Evolutionary conservation across 2,797 vertebrate species (phyloP).

Genomic region (Eulemur coronatus): DNA sequence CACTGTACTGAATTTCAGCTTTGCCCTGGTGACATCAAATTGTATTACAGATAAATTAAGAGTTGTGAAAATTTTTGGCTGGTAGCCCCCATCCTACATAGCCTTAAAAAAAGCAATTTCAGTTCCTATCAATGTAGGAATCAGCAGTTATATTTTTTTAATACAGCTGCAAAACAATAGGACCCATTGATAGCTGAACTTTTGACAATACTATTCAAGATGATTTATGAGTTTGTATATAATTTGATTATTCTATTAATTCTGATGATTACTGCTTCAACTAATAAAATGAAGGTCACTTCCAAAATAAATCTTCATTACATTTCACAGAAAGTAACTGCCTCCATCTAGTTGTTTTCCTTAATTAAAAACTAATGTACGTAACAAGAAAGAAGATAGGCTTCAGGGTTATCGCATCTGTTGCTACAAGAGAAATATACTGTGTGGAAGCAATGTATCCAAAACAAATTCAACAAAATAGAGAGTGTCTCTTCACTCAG

Average conservation of each 20-base stretch:
- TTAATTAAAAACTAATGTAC: slow-evolving; percentile 93
- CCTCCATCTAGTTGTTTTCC: slow-evolving; percentile 90
- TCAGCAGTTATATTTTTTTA: slow-evolving; percentile 86
- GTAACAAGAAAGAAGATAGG: slow-evolving; percentile 88
- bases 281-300: slow-evolving; percentile 92
- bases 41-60: slow-evolving; percentile 88
- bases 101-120: slow-evolving; percentile 90
- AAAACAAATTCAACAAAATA: slow-evolving; percentile 76
- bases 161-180: slow-evolving; percentile 89
- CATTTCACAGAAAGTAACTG: slow-evolving; percentile 88
- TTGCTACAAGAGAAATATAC: slow-evolving; percentile 74
- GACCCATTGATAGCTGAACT: slow-evolving; percentile 87
- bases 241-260: slow-evolving; percentile 96
- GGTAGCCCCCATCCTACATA: slow-evolving; percentile 77
- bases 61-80: slow-evolving; percentile 88
- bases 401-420: slow-evolving; percentile 83
- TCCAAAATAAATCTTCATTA: slow-evolving; percentile 93
- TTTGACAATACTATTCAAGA: slow-evolving; percentile 86
- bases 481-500: slow-evolving; percentile 66
- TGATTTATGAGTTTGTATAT: slow-evolving; percentile 94
- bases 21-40: slow-evolving; percentile 87
- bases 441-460: slow-evolving; percentile 67
- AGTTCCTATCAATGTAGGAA: slow-evolving; percentile 86
- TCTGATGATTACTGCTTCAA: slow-evolving; percentile 91
- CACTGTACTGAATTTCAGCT: slow-evolving; percentile 83